Percentiles rank a stretch among this genome's conserved stretches.
phyloP scores from a whole-genome alignment of 2,888 invertebrate species.

The Heliconius erato region DNA sequence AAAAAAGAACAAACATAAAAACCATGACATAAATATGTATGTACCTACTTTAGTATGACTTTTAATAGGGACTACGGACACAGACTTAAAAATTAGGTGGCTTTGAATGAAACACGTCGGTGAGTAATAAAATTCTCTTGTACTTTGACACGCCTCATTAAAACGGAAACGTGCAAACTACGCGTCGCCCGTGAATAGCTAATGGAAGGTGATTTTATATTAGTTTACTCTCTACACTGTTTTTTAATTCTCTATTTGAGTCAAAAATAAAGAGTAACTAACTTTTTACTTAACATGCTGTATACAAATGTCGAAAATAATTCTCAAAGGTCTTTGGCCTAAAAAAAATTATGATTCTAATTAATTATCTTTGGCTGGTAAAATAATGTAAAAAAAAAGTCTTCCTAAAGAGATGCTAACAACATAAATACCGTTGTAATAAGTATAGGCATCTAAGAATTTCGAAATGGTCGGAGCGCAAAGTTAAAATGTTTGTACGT shows the following conservation, averaged over 20 bases:
- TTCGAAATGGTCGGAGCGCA: too few species aligned
- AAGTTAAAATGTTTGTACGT: too few species aligned
- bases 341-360: too few species aligned
- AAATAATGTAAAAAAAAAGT: too few species aligned
- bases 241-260: neutral
- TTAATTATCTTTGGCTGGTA: too few species aligned
- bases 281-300: too few species aligned
- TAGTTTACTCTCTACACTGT: neutral
- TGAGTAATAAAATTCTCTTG: slow-evolving; percentile 34
- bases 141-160: slow-evolving; percentile 26
- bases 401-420: too few species aligned
- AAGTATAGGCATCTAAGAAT: too few species aligned
- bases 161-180: slow-evolving; percentile 27
- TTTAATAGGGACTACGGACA: slow-evolving; percentile 17
- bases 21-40: neutral
- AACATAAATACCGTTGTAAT: too few species aligned
- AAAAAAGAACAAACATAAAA: neutral
- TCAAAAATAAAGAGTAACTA: neutral
- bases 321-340: too few species aligned
- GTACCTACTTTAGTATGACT: neutral
- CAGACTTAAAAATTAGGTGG: slow-evolving; percentile 6
- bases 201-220: slow-evolving; percentile 15
- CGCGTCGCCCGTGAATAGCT: slow-evolving; percentile 15
- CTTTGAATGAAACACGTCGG: slow-evolving; percentile 25
- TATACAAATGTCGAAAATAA: too few species aligned